Conservation (phyloP, 2,797 vertebrate genomes). For the Sebastes baramenuke region DNA sequence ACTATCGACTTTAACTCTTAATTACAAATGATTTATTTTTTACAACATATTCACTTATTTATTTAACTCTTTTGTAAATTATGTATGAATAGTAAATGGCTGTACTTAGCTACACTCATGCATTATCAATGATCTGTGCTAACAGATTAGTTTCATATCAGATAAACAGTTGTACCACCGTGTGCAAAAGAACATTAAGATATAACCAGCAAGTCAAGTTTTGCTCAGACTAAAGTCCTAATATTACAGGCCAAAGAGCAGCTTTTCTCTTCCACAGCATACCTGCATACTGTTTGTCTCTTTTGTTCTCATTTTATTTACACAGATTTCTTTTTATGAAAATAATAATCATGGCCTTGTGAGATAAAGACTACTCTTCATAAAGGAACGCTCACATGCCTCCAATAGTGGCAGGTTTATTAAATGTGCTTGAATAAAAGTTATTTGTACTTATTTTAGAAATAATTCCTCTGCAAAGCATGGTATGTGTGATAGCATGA, state of each 20-base stretch:
- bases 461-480: not conserved
- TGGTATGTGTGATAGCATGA: not conserved
- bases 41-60: conserved; percentile 2
- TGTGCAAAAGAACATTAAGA: not conserved
- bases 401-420: not conserved
- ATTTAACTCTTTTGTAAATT: conserved; percentile 18
- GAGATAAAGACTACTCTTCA: not conserved
- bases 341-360: not conserved
- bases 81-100: conserved; percentile 15
- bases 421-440: not conserved
- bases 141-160: conserved; percentile 13
- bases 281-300: not conserved
- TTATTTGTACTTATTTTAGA: not conserved
- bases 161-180: not conserved
- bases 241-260: not conserved
- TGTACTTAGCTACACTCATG: not conserved
- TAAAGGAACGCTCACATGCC: not conserved
- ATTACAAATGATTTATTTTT: conserved; percentile 11
- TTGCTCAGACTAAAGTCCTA: not conserved
- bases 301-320: not conserved
- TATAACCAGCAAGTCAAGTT: not conserved
- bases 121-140: conserved; percentile 4
- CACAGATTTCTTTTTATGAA: not conserved
- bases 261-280: not conserved
- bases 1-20: not conserved